phyloP scores from a whole-genome alignment of 2,888 invertebrate species.

The Calameuta idolon region DNA sequence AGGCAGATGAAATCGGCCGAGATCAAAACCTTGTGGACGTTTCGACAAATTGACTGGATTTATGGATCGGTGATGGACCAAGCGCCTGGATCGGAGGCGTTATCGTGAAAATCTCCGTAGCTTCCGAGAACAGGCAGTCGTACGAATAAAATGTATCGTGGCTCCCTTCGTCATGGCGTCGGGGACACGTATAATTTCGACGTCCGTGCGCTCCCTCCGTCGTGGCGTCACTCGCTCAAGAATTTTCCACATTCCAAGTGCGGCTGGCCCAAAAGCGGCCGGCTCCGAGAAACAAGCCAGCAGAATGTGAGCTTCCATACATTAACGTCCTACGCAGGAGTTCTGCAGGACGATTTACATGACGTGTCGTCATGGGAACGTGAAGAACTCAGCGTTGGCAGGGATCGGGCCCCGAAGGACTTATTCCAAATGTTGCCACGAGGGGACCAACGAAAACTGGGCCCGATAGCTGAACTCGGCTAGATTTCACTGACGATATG shows the following conservation, averaged over 20 bases:
- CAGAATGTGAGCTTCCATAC: slow-evolving; percentile 25
- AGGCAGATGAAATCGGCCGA: slow-evolving; percentile 51
- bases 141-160: slow-evolving; percentile 9
- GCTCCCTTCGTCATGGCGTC: not conserved
- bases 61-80: slow-evolving; percentile 51
- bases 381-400: slow-evolving; percentile 8
- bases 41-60: slow-evolving; percentile 64
- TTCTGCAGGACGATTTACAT: slow-evolving; percentile 20
- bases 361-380: slow-evolving; percentile 11
- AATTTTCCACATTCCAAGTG: slow-evolving; percentile 31
- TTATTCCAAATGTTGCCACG: not conserved
- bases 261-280: slow-evolving; percentile 26
- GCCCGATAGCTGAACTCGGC: slow-evolving; percentile 30
- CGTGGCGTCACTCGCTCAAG: slow-evolving; percentile 8
- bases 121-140: slow-evolving; percentile 50
- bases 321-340: slow-evolving; percentile 21
- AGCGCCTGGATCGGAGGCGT: slow-evolving; percentile 39
- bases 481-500: slow-evolving; percentile 30
- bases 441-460: slow-evolving; percentile 22
- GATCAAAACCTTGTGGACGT: slow-evolving; percentile 62
- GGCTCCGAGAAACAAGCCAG: slow-evolving; percentile 18
- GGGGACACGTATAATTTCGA: not conserved
- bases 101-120: slow-evolving; percentile 62
- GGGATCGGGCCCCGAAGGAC: slow-evolving; percentile 7
- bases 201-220: not conserved